Conservation (phyloP, 2,888 invertebrate genomes). For the Heliothis peltigera region DNA sequence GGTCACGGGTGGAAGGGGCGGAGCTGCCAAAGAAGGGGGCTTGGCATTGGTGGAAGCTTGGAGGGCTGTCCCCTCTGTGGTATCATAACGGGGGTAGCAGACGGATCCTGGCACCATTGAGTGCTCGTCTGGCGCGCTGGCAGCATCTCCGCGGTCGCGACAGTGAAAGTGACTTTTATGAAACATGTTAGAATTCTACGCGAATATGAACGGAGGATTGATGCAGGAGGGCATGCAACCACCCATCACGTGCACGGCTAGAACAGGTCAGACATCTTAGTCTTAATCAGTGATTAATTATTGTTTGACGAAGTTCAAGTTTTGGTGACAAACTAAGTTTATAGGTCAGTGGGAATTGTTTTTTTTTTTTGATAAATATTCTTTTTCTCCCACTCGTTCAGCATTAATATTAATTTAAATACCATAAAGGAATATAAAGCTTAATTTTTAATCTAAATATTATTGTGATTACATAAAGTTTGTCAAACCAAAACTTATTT, state of each 20-base stretch:
- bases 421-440: too few relatives aligned
- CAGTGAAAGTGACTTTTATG: constrained; percentile 68
- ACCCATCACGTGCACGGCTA: constrained; percentile 90
- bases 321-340: constrained; percentile 33
- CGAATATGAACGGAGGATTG: constrained; percentile 91
- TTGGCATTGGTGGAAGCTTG: constrained; percentile 73
- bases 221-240: constrained; percentile 90
- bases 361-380: not conserved
- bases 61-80: constrained; percentile 62
- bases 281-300: constrained; percentile 1
- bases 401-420: not conserved
- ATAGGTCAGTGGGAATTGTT: constrained; percentile 20
- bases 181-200: constrained; percentile 93
- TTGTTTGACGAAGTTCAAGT: constrained; percentile 30
- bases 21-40: constrained; percentile 65
- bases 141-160: constrained; percentile 68
- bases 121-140: constrained; percentile 68
- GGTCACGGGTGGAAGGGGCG: constrained; percentile 76
- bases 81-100: constrained; percentile 56
- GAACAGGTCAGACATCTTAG: constrained; percentile 89
- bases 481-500: constrained; percentile 12
- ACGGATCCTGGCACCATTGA: constrained; percentile 72
- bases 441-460: not conserved
- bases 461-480: not conserved
- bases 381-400: not conserved